These are phyloP conservation scores for Erpobdella octoculata DNA, from an alignment of 2,888 invertebrate species.

Conservation along the genomic window DNA sequence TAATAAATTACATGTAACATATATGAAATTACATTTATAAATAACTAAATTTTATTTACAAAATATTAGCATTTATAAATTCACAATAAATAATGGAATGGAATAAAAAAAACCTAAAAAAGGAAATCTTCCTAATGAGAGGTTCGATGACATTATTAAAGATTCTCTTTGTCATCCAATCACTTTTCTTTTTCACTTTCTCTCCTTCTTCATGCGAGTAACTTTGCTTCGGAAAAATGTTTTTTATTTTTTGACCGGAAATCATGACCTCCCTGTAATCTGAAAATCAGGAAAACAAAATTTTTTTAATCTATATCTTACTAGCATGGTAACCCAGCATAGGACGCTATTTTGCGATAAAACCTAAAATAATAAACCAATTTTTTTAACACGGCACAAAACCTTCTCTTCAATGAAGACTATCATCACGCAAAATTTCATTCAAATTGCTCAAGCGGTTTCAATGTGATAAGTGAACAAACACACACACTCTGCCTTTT, in stretches of 20 bases:
- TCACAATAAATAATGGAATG: too few relatives aligned
- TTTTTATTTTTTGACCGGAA: background rate
- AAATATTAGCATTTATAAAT: too few relatives aligned
- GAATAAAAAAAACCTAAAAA: too few relatives aligned
- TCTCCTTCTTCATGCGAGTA: background rate
- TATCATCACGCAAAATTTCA: too few relatives aligned
- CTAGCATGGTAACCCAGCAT: background rate
- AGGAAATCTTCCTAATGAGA: slow-evolving; percentile 2
- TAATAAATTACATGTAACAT: too few relatives aligned
- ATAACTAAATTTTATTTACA: too few relatives aligned
- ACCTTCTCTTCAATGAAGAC: too few relatives aligned
- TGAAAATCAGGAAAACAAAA: background rate
- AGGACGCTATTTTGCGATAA: background rate
- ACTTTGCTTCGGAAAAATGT: slow-evolving; percentile 13
- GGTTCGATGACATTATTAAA: slow-evolving; percentile 16
- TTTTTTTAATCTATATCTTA: background rate
- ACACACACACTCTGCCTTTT: too few relatives aligned
- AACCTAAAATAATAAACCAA: background rate
- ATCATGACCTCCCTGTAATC: slow-evolving; percentile 4
- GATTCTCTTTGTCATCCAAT: background rate
- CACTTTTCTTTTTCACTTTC: slow-evolving; percentile 6
- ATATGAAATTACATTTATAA: too few relatives aligned
- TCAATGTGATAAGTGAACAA: too few relatives aligned
- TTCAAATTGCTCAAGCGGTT: too few relatives aligned
- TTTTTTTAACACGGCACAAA: background rate